Base-by-base conservation (phyloP, 2,888 invertebrate genomes). In the Drosophila helvetica region DNA sequence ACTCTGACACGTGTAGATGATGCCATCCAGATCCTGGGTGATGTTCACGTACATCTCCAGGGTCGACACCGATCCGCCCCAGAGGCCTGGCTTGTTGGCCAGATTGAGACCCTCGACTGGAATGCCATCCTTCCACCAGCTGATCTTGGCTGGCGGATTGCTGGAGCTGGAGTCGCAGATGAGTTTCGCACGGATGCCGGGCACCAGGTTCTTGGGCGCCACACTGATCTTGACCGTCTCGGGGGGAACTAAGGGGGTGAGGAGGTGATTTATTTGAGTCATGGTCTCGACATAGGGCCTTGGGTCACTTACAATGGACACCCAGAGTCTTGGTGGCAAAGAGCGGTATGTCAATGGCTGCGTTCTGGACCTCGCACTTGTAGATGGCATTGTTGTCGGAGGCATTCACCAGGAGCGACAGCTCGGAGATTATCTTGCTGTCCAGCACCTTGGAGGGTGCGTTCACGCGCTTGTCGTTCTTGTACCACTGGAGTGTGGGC, bases 51-150 rank as follows among this genome's bases (percentile, higher is more conserved):
- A 78, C 73, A 91, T 86, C 60, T 91, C 91, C 30, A 91, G 75
- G 0, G 91, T 90, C 4, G 91, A 91, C 1, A 91, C 91, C 0
- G 91, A 86, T 4, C 91, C 91, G 22, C 91, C 91, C 91, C 91
- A 91, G 5, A 91, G 82, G 0, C 91, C 91, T 0, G 91, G 90
- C 9, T 90, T 80, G 18, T 90, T 90, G n/a, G 91, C 89, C 54
- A 90, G 70, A 66, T 91, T 91, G 0, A 90, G 78, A 17, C 91
- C 91, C 57, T 91, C 91, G 1, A 91, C 90, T 0, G 91, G 91
- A 42, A 91, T 91, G 25, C 91, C 91, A 57, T 91, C 91, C 63
- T 91, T 91, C 91, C 91, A 91, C 91, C 91, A 91, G 9, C 91
- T 91, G 0, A 91, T 89, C 53, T 90, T 85, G 4, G 91, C 91